Conservation (phyloP, 2,113 vertebrate species). For the Solea senegalensis region DNA sequence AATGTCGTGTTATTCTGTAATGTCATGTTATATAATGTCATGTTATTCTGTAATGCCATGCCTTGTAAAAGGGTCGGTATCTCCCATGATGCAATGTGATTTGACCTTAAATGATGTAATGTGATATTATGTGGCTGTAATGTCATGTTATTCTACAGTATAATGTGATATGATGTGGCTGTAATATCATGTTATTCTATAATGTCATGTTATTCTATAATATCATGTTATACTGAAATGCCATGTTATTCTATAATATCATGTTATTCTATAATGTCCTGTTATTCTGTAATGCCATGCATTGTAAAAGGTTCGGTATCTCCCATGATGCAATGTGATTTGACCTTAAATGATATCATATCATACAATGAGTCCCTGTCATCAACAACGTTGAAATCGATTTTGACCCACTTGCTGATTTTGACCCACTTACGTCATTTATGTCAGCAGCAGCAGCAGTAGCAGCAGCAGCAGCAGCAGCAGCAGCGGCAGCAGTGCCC, state of each 20-base stretch:
- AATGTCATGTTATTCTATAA: background rate
- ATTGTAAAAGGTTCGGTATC: background rate
- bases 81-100: too few relatives aligned
- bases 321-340: background rate
- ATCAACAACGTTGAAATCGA: background rate
- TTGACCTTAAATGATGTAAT: too few relatives aligned
- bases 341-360: background rate
- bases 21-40: too few relatives aligned
- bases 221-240: too few relatives aligned
- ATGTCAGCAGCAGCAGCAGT: background rate
- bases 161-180: background rate
- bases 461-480: background rate
- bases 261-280: background rate
- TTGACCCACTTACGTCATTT: background rate
- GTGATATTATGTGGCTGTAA: too few relatives aligned
- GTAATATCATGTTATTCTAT: background rate
- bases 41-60: too few relatives aligned
- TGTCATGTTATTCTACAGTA: background rate
- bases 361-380: background rate
- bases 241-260: background rate
- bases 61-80: too few relatives aligned
- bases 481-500: background rate
- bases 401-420: background rate
- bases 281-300: too few relatives aligned
- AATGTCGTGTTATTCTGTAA: too few relatives aligned